These are phyloP conservation scores for Rana temporaria DNA, from an alignment of 2,113 vertebrate genomes.

Conservation along the genomic window DNA sequence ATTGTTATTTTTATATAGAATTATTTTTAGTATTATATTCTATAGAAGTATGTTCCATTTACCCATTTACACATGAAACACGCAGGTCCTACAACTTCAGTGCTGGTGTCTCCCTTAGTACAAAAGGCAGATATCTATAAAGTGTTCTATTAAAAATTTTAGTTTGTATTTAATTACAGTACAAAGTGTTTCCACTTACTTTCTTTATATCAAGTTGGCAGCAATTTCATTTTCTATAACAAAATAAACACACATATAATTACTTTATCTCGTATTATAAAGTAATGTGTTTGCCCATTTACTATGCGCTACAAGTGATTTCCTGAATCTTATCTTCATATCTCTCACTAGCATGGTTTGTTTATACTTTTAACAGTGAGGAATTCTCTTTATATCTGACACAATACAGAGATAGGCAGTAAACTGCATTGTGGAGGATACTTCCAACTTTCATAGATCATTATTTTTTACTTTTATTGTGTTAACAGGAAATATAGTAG, in stretches of 20 bases:
- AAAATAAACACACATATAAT: constrained; percentile 34
- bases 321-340: constrained; percentile 45
- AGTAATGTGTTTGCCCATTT: constrained; percentile 46
- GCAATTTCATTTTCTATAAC: constrained; percentile 9
- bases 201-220: not conserved
- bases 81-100: not conserved
- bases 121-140: constrained; percentile 5
- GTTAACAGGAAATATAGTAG: not conserved
- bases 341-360: constrained; percentile 20
- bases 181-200: not conserved
- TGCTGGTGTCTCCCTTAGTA: not conserved
- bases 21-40: too few relatives aligned
- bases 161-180: not conserved
- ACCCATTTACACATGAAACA: not conserved
- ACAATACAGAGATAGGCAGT: not conserved
- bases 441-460: constrained; percentile 12
- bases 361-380: constrained; percentile 26
- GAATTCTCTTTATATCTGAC: constrained; percentile 3
- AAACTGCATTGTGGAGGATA: not conserved
- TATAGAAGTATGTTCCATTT: not conserved
- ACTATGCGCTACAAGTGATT: constrained; percentile 32
- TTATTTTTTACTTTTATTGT: not conserved
- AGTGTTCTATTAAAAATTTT: constrained; percentile 13
- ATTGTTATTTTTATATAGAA: too few relatives aligned
- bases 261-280: constrained; percentile 42